Evolutionary conservation across 2,113 vertebrate species (phyloP).

Genomic region (Podarcis raffonei): DNA sequence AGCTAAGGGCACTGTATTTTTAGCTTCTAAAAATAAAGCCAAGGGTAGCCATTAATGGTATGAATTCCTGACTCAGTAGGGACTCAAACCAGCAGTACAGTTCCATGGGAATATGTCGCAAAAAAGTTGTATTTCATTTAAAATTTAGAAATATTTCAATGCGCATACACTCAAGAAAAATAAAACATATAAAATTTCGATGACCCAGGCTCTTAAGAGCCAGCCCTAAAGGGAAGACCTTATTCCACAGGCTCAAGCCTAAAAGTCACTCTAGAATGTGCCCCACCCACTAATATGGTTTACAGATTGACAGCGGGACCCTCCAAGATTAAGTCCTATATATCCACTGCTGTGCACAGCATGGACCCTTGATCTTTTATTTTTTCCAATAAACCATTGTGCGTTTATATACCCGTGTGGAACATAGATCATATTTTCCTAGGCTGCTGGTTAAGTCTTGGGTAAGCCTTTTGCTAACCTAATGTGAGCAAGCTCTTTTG

Average conservation of each 20-base stretch:
- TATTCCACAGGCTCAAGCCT: neutral
- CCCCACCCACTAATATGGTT: neutral
- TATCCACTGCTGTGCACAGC: neutral
- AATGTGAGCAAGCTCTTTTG: neutral
- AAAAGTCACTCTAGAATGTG: no score
- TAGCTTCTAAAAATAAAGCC: conserved; percentile 24
- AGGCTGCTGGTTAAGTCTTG: neutral
- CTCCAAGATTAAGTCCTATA: neutral
- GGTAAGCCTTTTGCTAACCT: neutral
- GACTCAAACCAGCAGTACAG: neutral
- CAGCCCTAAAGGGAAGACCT: neutral
- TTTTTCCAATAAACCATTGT: neutral
- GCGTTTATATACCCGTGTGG: neutral
- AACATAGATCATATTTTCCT: neutral
- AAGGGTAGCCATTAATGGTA: conserved; percentile 3
- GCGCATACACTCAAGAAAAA: neutral
- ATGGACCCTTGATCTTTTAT: no score
- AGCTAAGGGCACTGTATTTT: conserved; percentile 8
- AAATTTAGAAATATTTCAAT: neutral
- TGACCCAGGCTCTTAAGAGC: neutral
- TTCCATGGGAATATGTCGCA: neutral
- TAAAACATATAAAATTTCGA: neutral
- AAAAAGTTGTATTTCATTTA: neutral
- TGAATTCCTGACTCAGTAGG: conserved; percentile 12
- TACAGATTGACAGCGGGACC: neutral